These are phyloP conservation scores for Lepisosteus oculatus DNA, from an alignment of 2,113 vertebrate species.

Conservation along the genomic window DNA sequence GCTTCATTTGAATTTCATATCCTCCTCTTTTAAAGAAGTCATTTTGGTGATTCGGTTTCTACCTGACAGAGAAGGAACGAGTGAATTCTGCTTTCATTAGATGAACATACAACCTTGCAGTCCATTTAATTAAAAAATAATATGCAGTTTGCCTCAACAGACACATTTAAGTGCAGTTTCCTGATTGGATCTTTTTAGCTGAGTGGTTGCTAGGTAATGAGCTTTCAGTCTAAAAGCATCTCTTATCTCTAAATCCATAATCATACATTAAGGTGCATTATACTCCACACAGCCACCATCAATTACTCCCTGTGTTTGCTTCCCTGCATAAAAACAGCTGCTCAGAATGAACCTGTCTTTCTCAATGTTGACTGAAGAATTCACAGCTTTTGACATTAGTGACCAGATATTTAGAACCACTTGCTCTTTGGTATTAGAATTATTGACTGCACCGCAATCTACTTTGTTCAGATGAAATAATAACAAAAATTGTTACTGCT, in stretches of 20 bases:
- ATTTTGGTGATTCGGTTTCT: neutral
- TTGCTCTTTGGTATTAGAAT: slow-evolving; percentile 42
- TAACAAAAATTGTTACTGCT: slow-evolving; percentile 40
- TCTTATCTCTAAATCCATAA: slow-evolving; percentile 46
- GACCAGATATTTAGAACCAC: slow-evolving; percentile 22
- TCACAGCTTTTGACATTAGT: slow-evolving; percentile 45
- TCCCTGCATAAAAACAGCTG: slow-evolving; percentile 39
- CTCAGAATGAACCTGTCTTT: slow-evolving; percentile 32
- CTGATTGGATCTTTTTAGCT: slow-evolving; percentile 28
- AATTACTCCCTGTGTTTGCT: slow-evolving; percentile 42
- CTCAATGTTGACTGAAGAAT: slow-evolving; percentile 34
- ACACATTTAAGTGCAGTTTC: slow-evolving; percentile 29
- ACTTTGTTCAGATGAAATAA: neutral
- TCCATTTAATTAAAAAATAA: slow-evolving; percentile 14
- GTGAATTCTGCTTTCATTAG: slow-evolving; percentile 14
- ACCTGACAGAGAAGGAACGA: neutral
- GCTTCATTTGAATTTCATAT: too few relatives aligned
- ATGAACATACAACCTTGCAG: slow-evolving; percentile 12
- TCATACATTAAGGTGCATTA: slow-evolving; percentile 39
- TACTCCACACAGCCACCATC: slow-evolving; percentile 47
- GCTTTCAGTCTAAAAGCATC: slow-evolving; percentile 44
- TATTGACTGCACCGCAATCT: slow-evolving; percentile 39
- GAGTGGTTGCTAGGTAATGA: slow-evolving; percentile 47
- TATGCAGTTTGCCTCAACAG: slow-evolving; percentile 33
- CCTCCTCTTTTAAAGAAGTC: neutral